Base-by-base conservation (phyloP, 2,888 invertebrate species). In the Andrena chrysosceles region DNA sequence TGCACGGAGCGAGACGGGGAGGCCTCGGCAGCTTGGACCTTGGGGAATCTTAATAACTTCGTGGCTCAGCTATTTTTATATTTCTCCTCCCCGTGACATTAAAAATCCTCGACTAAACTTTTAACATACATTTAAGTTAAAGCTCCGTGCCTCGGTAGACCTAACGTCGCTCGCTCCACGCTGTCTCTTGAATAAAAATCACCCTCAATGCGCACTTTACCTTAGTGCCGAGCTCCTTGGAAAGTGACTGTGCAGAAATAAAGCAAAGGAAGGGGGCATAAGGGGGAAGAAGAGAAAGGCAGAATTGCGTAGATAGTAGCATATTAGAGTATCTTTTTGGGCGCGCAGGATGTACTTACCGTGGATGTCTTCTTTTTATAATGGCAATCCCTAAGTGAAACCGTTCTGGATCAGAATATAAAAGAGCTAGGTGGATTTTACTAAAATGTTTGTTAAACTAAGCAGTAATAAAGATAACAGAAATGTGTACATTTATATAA, bases 131-230 rank as follows among this genome's bases (percentile, higher is more conserved):
- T 92, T 92, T 90, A 92, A 91, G 90, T 93, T 93, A 91, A 92
- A 93, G 91, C 91, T 91, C 87, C 82, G 76, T 87, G 88, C 88
- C 72, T 35, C 16, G 72, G 68, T 72, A 72, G 69, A 71, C 82
- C 72, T 69, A 52, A 56, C 78, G 64, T 69, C 73, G 68, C 87
- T 85, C 83, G 87, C 81, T 86, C 89, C 89, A 90, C 90, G 91
- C 87, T 91, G 93, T 93, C 93, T 92, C 93, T 92, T 93, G 93
- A 93, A 93, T 93, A 93, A 93, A 93, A 93, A 93, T 93, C 91
- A 92, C 91, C 93, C 91, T 93, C 91, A 92, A 92, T 92, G 90
- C 90, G 91, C 91, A 92, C 91, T 93, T 92, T 92, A 90, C 91
- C 91, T 91, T 90, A 92, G 90, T 90, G 86, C 90, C 81, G 82